Percentiles rank a stretch among this genome's conserved stretches.
Evolutionary conservation across 1,140 invertebrate species (phyloP).

Genomic region (Alviniconcha marisindica): DNA sequence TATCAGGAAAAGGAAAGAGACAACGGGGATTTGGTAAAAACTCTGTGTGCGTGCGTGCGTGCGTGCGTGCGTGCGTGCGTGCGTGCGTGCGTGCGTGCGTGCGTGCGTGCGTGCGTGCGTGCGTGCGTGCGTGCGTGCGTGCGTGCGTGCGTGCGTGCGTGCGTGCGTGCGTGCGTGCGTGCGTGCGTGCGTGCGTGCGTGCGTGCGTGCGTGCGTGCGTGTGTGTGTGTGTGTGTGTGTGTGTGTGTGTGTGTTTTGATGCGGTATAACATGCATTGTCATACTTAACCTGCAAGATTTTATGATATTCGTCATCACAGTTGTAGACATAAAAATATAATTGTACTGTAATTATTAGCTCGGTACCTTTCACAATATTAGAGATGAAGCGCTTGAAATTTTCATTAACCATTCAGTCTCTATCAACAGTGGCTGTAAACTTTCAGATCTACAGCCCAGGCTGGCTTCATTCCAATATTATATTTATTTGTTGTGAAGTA

Average conservation of each 20-base stretch:
- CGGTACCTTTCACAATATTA: no score
- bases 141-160: background rate
- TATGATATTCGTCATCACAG: no score
- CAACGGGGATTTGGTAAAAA: no score
- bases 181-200: background rate
- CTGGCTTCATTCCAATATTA: no score
- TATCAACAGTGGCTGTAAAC: background rate
- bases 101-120: background rate
- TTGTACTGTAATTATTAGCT: background rate
- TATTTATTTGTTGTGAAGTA: no score
- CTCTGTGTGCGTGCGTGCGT: background rate
- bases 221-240: constrained; percentile 3
- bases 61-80: background rate
- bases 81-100: background rate
- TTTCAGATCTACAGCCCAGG: background rate
- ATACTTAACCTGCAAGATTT: background rate
- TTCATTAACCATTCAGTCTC: background rate
- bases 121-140: background rate
- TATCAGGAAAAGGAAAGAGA: no score
- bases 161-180: background rate
- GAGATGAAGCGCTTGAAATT: background rate
- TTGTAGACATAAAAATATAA: no score
- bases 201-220: background rate
- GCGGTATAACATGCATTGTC: background rate
- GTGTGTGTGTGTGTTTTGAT: no score